Base-by-base conservation (phyloP, 2,113 vertebrate species). In the Malurus cyaneus region DNA sequence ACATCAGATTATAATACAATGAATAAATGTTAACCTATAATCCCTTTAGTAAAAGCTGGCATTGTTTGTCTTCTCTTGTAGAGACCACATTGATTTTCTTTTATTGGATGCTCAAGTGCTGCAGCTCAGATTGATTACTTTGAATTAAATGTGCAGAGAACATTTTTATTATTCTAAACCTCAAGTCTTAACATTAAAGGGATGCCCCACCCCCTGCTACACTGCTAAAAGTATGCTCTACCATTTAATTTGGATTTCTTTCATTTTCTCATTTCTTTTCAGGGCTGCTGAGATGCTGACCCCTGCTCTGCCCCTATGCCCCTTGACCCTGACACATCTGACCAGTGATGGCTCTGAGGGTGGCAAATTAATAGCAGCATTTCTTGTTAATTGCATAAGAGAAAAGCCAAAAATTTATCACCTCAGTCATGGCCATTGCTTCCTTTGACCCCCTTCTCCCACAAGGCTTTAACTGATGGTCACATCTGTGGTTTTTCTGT, bases 401-500 rank as follows among this genome's bases (percentile, higher is more conserved):
- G 99, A 98, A 98, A 98, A 98, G 98, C 98, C 98, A 98, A 98
- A 98, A 98, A 99, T 99, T 99, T 99, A 99, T 99, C 99, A 99
- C 99, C 99, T 99, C 99, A 99, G 99, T 99, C 99, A 99, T 99
- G 99, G 99, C 99, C 99, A 99, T 98, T 99, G 99, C 99, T 99
- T 99, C 98, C 98, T 99, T 99, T 99, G 99, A 99, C 99, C 99
- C 98, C 90, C 91, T 98, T 98, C 97, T 99, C 99, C 99, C 99
- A 99, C 92, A 99, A 99, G 99, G 97, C 97, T 97, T 99, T 98
- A 98, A 97, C 98, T 98, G 98, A 98, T 98, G 98, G 98, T 98
- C 98, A 98, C 99, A 99, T 99, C 99, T 99, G 99, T 98, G 98
- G 98, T 98, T 99, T 99, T 98, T 98, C 98, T 99, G 98, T 98